Conservation (phyloP, 2,113 vertebrate genomes). For the Hippolais icterina region DNA sequence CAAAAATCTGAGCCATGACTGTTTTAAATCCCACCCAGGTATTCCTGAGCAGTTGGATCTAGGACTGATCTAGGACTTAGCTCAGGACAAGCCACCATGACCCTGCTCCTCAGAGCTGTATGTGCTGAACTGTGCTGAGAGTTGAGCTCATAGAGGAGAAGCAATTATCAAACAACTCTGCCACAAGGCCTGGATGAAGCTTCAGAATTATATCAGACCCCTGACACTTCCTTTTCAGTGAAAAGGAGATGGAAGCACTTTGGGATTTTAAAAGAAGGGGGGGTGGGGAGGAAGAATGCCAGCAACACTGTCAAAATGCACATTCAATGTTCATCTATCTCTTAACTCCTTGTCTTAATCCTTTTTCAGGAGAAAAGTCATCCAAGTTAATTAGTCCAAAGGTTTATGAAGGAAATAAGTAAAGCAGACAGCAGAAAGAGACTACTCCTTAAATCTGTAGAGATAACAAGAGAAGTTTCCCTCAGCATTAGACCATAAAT, state of each 20-base stretch:
- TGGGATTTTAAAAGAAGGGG: not conserved
- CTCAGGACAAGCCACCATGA: not conserved
- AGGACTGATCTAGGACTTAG: not conserved
- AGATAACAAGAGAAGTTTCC: not conserved
- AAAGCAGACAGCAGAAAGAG: not conserved
- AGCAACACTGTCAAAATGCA: not conserved
- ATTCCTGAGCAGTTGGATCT: not conserved
- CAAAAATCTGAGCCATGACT: not conserved
- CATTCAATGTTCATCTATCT: not conserved
- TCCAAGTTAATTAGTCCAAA: not conserved
- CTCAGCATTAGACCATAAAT: not conserved
- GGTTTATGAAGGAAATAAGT: not conserved
- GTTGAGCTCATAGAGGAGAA: not conserved
- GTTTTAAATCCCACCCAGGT: not conserved
- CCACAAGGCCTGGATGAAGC: not conserved
- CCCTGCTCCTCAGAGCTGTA: not conserved
- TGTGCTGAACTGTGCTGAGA: not conserved
- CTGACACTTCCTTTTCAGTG: not conserved
- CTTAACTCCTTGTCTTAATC: not conserved
- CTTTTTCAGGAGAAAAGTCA: not conserved
- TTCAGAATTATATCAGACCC: not conserved
- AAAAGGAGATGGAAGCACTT: not conserved
- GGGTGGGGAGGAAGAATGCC: fast-evolving
- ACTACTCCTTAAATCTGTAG: not conserved
- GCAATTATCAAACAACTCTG: not conserved